Base-by-base conservation (phyloP, 2,888 invertebrate genomes). In the Pyrrhosoma nymphula region DNA sequence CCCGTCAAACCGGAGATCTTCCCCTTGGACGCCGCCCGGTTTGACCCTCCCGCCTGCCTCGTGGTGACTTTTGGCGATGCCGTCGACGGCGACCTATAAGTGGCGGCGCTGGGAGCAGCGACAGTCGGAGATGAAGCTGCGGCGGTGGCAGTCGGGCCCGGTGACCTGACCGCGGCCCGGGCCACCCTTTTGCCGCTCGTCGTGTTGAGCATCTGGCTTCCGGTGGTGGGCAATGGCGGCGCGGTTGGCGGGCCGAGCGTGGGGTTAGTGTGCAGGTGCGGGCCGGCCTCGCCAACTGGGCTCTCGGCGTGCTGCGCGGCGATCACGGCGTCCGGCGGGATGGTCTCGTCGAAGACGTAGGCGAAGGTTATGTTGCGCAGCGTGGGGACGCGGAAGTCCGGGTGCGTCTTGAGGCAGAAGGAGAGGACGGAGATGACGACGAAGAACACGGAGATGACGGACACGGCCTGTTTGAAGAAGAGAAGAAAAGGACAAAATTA, bases 391-490 rank as follows among this genome's bases (percentile, higher is more conserved):
- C 99, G 97, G 96, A 99, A 98, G 96, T 98, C 99, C 0, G 99
- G 99, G 97, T 99, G 99, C 0, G 99, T 99, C 97, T 99, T 99
- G 97, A 99, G 97, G 97, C 99, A 99, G 98, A 99, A 99, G 96
- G 99, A 99, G 96, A 99, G 98, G 96, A 99, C 99, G 96, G 99
- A 99, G 96, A 99, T 98, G 97, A 99, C 99, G 97, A 99, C 99
- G 98, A 99, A 99, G 97, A 99, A 99, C 96, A 99, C 99, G 23
- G 99, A 99, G 96, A 99, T 98, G 95, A 98, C 98, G 96, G 99
- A 99, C 97, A 99, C 98, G 97, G 99, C 98, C 99, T 99, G 98
- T 90, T 97, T 97, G 95, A 96, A 95, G 96, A 96, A 96, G 56
- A 90, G 30, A 55, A 60, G n/a, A n/a, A 14, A 3, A 91, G 26